Evolutionary conservation across 1,140 invertebrate species (phyloP).

Genomic region (Hyphantria cunea): DNA sequence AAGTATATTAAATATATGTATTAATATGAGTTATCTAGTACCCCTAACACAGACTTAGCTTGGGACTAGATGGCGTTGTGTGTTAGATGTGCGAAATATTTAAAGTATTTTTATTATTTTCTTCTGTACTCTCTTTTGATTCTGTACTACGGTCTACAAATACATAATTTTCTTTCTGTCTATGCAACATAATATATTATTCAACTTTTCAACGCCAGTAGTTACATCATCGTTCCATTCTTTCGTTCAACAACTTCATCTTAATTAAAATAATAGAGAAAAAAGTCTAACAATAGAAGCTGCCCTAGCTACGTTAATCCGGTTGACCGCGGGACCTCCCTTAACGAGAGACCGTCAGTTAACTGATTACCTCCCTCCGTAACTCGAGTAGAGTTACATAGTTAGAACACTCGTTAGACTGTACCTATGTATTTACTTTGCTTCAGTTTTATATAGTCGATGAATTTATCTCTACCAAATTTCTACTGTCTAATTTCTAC

Average conservation of each 20-base stretch:
- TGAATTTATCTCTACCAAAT: no score
- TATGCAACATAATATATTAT: no score
- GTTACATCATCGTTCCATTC: background rate
- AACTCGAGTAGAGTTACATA: conserved; percentile 15
- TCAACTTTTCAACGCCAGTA: background rate
- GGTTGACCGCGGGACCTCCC: conserved; percentile 21
- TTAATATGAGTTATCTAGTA: no score
- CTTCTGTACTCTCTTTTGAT: no score
- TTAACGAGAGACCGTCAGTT: conserved; percentile 21
- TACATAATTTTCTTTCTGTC: no score
- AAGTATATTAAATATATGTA: no score
- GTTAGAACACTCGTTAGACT: conserved; percentile 20
- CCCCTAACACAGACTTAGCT: no score
- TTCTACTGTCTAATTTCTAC: no score
- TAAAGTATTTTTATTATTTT: no score
- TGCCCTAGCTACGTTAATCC: conserved; percentile 20
- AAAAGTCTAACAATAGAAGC: conserved; percentile 7
- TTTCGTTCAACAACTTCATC: background rate
- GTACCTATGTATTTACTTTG: background rate
- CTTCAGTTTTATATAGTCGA: background rate
- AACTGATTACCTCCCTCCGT: conserved; percentile 21
- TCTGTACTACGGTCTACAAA: no score
- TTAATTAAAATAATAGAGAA: conserved; percentile 22
- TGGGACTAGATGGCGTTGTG: no score
- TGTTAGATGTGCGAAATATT: no score